phyloP scores from a whole-genome alignment of 1,140 invertebrate species.

The Hermatobates lingyangjiaoensis region DNA sequence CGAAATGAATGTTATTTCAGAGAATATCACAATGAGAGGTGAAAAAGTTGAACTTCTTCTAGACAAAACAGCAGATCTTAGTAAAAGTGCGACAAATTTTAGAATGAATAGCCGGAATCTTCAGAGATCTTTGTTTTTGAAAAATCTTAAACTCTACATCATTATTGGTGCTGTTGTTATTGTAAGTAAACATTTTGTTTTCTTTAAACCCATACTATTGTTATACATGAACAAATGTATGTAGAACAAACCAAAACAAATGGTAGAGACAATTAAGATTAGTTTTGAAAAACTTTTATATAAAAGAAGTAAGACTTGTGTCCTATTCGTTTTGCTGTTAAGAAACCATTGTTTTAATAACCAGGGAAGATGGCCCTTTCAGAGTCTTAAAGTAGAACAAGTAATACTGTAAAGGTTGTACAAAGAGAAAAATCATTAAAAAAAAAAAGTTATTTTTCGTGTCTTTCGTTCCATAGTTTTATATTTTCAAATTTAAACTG shows the following conservation, averaged over 20 bases:
- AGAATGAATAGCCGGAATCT: conserved; percentile 67
- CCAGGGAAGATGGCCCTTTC: not conserved
- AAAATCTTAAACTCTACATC: conserved; percentile 79
- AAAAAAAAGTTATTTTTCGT: too few species aligned
- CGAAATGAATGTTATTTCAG: conserved; percentile 36
- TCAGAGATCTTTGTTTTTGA: conserved; percentile 77
- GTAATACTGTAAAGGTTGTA: too few species aligned
- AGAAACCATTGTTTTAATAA: not conserved
- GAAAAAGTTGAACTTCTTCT: conserved; percentile 75
- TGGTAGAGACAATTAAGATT: not conserved
- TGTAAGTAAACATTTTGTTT: conserved; percentile 29
- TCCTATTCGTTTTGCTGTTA: not conserved
- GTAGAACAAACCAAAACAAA: not conserved
- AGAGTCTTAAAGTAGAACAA: too few species aligned
- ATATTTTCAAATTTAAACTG: too few species aligned
- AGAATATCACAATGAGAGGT: conserved; percentile 64
- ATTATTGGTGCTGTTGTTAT: conserved; percentile 48
- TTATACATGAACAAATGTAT: not conserved
- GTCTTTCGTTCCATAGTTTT: too few species aligned
- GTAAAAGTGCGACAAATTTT: conserved; percentile 65
- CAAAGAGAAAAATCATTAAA: too few species aligned
- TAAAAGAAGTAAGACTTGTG: not conserved
- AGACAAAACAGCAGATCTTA: conserved; percentile 79
- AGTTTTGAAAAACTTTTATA: not conserved
- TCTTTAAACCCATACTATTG: not conserved